phyloP scores from a whole-genome alignment of 92 coral and sea anemone species.

The Blastomussa wellsi region DNA sequence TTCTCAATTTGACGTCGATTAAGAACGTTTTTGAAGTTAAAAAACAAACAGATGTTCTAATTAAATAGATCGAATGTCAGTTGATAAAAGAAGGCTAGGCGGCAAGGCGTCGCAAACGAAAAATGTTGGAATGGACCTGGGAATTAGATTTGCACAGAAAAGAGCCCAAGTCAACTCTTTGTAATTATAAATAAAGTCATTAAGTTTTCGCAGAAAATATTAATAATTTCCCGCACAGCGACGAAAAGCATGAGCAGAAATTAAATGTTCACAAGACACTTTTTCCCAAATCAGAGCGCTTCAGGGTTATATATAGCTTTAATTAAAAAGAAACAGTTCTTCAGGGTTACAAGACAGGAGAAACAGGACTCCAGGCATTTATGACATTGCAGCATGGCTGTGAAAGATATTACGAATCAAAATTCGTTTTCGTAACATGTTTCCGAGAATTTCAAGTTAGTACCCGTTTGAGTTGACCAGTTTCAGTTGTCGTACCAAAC shows the following conservation, averaged over 20 bases:
- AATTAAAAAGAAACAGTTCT: too few relatives aligned
- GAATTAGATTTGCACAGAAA: background rate
- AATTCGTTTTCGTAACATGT: background rate
- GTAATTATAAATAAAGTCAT: background rate
- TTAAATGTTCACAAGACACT: too few relatives aligned
- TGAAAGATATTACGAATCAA: background rate
- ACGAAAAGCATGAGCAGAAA: too few relatives aligned
- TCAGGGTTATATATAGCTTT: too few relatives aligned
- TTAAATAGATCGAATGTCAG: slow-evolving; percentile 43
- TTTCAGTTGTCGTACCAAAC: too few relatives aligned
- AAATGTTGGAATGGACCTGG: background rate
- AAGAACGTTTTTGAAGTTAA: slow-evolving; percentile 23
- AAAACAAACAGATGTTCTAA: slow-evolving; percentile 22
- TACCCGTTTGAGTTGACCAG: too few relatives aligned
- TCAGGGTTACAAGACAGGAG: background rate
- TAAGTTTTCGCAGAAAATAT: background rate
- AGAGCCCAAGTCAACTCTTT: background rate
- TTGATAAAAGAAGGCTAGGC: background rate
- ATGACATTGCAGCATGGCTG: background rate
- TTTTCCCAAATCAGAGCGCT: too few relatives aligned
- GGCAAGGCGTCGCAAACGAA: background rate
- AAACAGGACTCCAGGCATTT: background rate
- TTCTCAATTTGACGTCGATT: slow-evolving; percentile 39
- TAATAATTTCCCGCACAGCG: background rate
- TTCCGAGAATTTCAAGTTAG: too few relatives aligned